Base-by-base conservation (phyloP, 2,113 vertebrate species). In the Chlamydotis undulata region DNA sequence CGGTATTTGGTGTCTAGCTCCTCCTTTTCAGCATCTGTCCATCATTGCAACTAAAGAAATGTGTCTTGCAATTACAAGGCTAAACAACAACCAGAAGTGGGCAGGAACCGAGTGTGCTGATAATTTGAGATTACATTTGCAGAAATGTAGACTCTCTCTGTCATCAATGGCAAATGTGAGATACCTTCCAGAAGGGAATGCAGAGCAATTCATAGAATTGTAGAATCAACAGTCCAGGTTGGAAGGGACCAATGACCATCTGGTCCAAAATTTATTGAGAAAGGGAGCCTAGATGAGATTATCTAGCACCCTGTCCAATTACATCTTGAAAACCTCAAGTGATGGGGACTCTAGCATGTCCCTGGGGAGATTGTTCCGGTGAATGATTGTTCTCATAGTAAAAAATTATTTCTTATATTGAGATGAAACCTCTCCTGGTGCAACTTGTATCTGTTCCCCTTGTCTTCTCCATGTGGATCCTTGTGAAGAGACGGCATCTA, bases 301-400 rank as follows among this genome's bases (percentile, higher is more conserved):
- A 29, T 50, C 16, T 35, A 43, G 24, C 26, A 57, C 5, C 23
- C 11, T 47, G 31, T 9, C 14, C 35, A 35, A 39, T 5, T 1
- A 2, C 13, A 19, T 41, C 64, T 77, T 56, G 33, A 22, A 84
- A 60, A n/a, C 4, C 24, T 63, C 19, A 31, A 23, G 15, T 53
- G 52, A 2, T 1, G 9, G 23, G 45, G 28, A 60, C 35, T 45
- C 4, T 6, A 2, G 6, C 14, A 22, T 4, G 0, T 19, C 43
- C 18, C 18, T 37, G 37, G 19, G 14, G 24, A 86, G 19, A 5
- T 43, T 84, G 13, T 50, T 59, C 26, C 26, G 19, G 8, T 7
- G 8, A 71, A n/a, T 59, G 16, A 26, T 26, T 79, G 15, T 12
- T 83, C 71, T 43, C 49, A 64, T 9, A 33, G 17, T 45, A 45